Percentiles rank a stretch among this genome's conserved stretches.
Evolutionary conservation across 2,797 vertebrate species (phyloP).

Genomic region (Helicolenus hilgendorfi): DNA sequence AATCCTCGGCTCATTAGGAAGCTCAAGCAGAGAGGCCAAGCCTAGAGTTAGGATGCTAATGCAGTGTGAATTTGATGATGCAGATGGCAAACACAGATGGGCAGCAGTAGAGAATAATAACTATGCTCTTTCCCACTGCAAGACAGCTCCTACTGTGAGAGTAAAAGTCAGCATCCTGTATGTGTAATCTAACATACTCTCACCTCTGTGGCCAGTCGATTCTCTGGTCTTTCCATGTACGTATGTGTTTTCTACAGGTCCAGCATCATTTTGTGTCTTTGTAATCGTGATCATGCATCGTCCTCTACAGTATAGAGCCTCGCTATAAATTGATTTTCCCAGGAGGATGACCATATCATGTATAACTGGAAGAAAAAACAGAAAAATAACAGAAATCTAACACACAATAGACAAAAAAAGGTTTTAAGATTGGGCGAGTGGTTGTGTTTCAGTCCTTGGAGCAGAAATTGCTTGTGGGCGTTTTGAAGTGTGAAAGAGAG

Average conservation of each 20-base stretch:
- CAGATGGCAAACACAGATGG: conserved; percentile 54
- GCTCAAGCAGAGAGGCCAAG: neutral
- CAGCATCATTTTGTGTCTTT: neutral
- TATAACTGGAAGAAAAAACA: neutral
- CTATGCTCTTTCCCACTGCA: neutral
- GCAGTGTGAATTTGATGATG: neutral
- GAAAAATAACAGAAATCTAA: conserved; percentile 7
- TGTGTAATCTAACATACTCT: neutral
- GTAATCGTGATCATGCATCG: neutral
- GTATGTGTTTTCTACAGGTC: neutral
- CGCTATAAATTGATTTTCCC: neutral
- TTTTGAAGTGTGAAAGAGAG: conserved; percentile 42
- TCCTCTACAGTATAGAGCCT: neutral
- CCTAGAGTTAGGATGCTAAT: neutral
- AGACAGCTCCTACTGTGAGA: neutral
- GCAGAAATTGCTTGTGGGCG: conserved; percentile 25
- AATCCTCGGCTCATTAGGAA: neutral
- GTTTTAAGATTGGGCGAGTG: neutral
- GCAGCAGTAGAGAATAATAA: neutral
- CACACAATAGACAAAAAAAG: conserved; percentile 5
- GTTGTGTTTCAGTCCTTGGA: conserved; percentile 24
- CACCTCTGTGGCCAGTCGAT: neutral
- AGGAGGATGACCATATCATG: conserved; percentile 1
- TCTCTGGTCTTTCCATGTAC: neutral
- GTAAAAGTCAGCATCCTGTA: neutral